Evolutionary conservation across 2,113 vertebrate genomes (phyloP).

Genomic region (Xenopus tropicalis): DNA sequence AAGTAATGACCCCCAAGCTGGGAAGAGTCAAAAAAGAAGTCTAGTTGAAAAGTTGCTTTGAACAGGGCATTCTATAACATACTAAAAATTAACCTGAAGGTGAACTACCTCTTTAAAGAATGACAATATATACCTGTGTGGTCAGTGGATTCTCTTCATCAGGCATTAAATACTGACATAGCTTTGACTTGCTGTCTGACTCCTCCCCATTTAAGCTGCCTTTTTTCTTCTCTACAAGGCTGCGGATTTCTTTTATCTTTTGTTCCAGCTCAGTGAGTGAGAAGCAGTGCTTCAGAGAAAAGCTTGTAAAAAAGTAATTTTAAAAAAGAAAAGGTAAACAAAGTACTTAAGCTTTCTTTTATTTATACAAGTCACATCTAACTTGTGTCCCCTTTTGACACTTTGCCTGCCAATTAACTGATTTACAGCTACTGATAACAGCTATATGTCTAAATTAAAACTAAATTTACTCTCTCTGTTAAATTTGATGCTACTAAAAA

Average conservation of each 20-base stretch:
- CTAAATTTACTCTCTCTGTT: too few species aligned
- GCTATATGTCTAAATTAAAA: too few species aligned
- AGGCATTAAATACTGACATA: constrained; percentile 89
- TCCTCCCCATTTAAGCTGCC: constrained; percentile 48
- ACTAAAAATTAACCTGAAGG: too few species aligned
- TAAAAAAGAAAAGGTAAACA: constrained; percentile 21
- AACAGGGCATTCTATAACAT: too few species aligned
- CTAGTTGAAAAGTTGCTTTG: too few species aligned
- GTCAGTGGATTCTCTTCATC: constrained; percentile 86
- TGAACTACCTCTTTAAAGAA: too few species aligned
- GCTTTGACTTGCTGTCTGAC: constrained; percentile 54
- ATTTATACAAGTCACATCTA: neutral
- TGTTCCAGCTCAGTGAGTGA: constrained; percentile 90
- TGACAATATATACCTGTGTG: constrained; percentile 72
- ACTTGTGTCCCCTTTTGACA: neutral
- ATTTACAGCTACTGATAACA: neutral
- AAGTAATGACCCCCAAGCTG: too few species aligned
- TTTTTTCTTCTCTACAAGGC: constrained; percentile 69
- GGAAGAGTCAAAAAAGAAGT: too few species aligned
- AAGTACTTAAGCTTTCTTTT: neutral
- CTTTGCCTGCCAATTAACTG: constrained; percentile 10
- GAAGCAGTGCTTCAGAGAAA: constrained; percentile 87
- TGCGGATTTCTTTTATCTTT: constrained; percentile 81
- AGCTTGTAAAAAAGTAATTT: constrained; percentile 60
- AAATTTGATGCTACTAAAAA: too few species aligned